Base-by-base conservation (phyloP, 2,888 invertebrate genomes). In the Rutpela maculata region DNA sequence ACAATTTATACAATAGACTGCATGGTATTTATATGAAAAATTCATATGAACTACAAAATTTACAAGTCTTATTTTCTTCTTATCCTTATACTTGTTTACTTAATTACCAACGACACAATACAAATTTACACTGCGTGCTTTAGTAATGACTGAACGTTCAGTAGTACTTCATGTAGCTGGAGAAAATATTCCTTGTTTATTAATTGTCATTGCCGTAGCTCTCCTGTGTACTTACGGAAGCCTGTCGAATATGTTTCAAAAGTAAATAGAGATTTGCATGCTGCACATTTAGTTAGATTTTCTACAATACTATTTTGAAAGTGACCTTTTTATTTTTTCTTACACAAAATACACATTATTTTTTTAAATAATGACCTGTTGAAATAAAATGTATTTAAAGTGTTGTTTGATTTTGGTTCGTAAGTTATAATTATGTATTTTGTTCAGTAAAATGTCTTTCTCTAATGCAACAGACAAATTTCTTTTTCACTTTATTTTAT, bases 251-350 rank as follows among this genome's bases (percentile, higher is more conserved):
- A 60, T 60, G 60, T 43, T 12, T 43, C 43, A 50, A 6, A 50
- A 50, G 50, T 50, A 67, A 69, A 69, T 69, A 69, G 31, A 57
- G n/a, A 35, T 57, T 15, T 69, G 69, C 69, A 69, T 69, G 69
- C 31, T 69, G 69, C 69, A 50, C 15, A 68, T 69, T 57, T 38
- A 69, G 31, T 31, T 35, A 69, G 57, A 56, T 59, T 56, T 56
- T 68, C 59, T 69, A 35, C 35, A 59, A 57, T 57, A 69, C 59
- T 69, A 69, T 31, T 57, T 59, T 57, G 57, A 69, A n/a, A 69
- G 19, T 62, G 35, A 31, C 18, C 22, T 50, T 43, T 66, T 67
- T 69, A 56, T 35, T 59, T 69, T 59, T 69, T 56, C 55, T 68
- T 55, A 68, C 55, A 68, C 55, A 68, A n/a, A 56, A 22, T 17